Conservation (phyloP, 2,113 vertebrate genomes). For the Nipponia nippon region DNA sequence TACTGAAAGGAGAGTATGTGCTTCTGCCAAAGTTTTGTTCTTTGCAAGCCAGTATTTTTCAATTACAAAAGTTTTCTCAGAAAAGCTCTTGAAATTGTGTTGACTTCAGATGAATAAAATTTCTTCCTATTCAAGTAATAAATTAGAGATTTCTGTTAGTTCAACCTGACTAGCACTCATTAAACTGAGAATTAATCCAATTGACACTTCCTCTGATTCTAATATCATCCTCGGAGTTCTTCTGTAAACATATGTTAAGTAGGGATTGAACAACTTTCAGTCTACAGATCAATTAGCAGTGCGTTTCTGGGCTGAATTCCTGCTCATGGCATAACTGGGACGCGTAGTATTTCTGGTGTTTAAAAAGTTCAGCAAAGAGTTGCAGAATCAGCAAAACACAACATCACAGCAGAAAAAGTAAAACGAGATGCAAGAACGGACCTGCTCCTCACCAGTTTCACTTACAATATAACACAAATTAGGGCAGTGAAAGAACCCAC, state of each 20-base stretch:
- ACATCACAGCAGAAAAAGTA: background rate
- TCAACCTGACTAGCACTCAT: background rate
- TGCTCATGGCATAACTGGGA: background rate
- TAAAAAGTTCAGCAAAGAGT: background rate
- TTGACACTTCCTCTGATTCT: background rate
- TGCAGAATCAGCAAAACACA: background rate
- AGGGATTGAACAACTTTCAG: background rate
- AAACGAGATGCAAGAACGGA: background rate
- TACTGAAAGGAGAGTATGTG: background rate
- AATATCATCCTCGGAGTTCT: background rate
- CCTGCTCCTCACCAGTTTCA: background rate
- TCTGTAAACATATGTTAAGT: background rate
- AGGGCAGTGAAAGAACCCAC: background rate
- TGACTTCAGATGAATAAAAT: background rate
- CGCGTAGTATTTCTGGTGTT: background rate
- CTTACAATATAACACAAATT: background rate
- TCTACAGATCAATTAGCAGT: background rate
- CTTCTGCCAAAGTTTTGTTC: background rate
- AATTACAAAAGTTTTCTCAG: background rate
- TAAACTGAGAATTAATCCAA: background rate
- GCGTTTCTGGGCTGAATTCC: background rate
- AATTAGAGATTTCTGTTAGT: background rate
- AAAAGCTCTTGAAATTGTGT: background rate
- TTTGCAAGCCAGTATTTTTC: background rate
- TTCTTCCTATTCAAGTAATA: background rate